Evolutionary conservation across 1,140 invertebrate genomes (phyloP), one percentile per base, ranked within the genome.

Genomic region (Drosophila kanapiae): DNA sequence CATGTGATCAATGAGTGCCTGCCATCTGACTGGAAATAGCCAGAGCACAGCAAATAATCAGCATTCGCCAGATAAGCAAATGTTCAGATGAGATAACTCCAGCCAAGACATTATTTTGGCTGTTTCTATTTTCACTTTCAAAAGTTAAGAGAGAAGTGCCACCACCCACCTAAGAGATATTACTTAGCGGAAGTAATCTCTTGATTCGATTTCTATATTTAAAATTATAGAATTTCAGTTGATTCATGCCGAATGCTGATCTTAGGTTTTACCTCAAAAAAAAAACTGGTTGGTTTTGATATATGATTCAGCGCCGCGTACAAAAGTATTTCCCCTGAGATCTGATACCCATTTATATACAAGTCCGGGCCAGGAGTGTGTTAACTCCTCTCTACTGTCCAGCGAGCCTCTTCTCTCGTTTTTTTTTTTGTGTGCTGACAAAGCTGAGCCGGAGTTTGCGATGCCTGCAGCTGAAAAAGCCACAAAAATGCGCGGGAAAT

Each of bases 1-100:
- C 74, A 63, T 76, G 74, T 76, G 74, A 76, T 65, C 27, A 49
- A 57, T 57, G 37, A 58, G 43, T 72, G 69, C 2, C 16, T 53
- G 23, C 27, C 29, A 38, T 27, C 18, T 13, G 27, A 40, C 11
- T 48, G 35, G 35, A 70, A 71, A 48, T 31, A 27, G 9, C 42
- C 49, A 49, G 4, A 16, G 18, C 7, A 23, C 37, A 10, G 14
- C 10, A 56, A 68, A 56, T 58, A 58, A 71, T 70, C 51, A 70
- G 35, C 35, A 18, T 8, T 58, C 4, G 3, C 18, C 23, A 58
- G 69, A 71, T 71, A 71, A 71, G 65, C 29, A 11, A 38, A 27
- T 42, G 18, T 58, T 58, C 14, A 33, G n/a, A 40, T 16, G 65
- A 71, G 69, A 70, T 70, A 71, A 53, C 35, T 56, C 14, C 10